Evolutionary conservation across 1,140 invertebrate genomes (phyloP).

Genomic region (Drosophila azteca): DNA sequence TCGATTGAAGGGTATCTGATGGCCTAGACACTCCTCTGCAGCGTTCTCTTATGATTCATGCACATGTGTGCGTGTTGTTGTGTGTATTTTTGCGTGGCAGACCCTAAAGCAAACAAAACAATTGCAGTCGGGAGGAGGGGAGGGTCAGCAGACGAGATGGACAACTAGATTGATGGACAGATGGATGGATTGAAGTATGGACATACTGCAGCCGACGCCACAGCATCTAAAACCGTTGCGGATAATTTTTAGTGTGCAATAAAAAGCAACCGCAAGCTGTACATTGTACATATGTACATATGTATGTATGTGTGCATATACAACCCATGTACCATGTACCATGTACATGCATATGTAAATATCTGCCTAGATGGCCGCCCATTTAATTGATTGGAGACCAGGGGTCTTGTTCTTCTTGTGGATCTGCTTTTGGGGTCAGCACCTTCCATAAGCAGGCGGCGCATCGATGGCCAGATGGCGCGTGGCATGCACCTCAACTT

Average conservation of each 20-base stretch:
- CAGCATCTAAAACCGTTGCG: constrained; percentile 42
- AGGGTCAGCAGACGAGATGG: constrained; percentile 31
- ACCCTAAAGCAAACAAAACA: constrained; percentile 73
- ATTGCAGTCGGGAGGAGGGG: constrained; percentile 54
- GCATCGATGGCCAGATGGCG: constrained; percentile 56
- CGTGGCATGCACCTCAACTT: constrained; percentile 63
- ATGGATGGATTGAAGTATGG: constrained; percentile 15
- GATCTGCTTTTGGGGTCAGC: constrained; percentile 61
- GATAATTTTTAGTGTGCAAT: constrained; percentile 74
- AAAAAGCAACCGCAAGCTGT: constrained; percentile 54
- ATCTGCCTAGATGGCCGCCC: constrained; percentile 29
- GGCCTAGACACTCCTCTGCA: no score
- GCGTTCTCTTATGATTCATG: no score
- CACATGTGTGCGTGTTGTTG: constrained; percentile 2
- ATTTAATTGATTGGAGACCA: constrained; percentile 75
- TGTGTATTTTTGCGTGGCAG: constrained; percentile 46
- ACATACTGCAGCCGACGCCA: constrained; percentile 30
- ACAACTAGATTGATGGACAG: constrained; percentile 14
- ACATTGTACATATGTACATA: not conserved
- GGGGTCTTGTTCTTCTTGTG: constrained; percentile 43
- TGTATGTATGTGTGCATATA: no score
- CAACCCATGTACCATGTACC: constrained; percentile 5
- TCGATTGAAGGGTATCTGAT: no score
- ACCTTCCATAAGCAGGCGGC: constrained; percentile 28
- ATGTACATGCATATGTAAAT: not conserved